These are phyloP conservation scores for Saccostrea glomerata DNA, from an alignment of 1,140 invertebrate genomes.

Conservation along the genomic window DNA sequence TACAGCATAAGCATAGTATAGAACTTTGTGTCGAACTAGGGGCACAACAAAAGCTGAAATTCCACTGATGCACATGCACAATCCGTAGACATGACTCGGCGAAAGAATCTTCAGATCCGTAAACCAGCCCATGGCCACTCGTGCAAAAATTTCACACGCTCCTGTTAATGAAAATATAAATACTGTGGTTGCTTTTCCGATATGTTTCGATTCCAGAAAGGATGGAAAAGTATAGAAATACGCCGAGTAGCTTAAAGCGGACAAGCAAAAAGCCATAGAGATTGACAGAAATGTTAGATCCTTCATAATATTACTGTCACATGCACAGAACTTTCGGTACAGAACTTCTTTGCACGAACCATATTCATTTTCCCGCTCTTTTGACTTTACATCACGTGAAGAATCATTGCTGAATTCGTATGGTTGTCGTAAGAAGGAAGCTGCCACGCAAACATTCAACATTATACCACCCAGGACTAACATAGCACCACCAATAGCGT, in stretches of 20 bases:
- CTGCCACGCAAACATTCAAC: conserved; percentile 49
- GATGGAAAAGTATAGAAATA: conserved; percentile 8
- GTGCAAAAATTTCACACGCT: conserved; percentile 23
- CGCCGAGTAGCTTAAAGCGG: not conserved
- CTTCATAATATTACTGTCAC: not conserved
- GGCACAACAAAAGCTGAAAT: conserved; percentile 7
- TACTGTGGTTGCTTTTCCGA: conserved; percentile 4
- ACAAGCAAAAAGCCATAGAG: not conserved
- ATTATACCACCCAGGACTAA: conserved; percentile 46
- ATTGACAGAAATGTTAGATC: not conserved
- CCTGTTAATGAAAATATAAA: conserved; percentile 27
- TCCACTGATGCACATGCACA: conserved; percentile 36
- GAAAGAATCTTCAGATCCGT: conserved; percentile 22
- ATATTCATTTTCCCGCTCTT: not conserved
- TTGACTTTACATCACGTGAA: not conserved
- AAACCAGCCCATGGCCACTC: conserved; percentile 44
- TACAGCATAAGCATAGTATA: conserved; percentile 28
- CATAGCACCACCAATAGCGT: conserved; percentile 47
- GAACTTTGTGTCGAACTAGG: not conserved
- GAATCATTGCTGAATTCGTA: conserved; percentile 82
- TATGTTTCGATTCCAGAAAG: not conserved
- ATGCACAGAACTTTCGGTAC: not conserved
- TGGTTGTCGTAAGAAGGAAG: conserved; percentile 47
- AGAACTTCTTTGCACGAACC: not conserved
- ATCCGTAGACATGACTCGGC: not conserved